Conservation (phyloP, 2,113 vertebrate species). For the Gymnogyps californianus region DNA sequence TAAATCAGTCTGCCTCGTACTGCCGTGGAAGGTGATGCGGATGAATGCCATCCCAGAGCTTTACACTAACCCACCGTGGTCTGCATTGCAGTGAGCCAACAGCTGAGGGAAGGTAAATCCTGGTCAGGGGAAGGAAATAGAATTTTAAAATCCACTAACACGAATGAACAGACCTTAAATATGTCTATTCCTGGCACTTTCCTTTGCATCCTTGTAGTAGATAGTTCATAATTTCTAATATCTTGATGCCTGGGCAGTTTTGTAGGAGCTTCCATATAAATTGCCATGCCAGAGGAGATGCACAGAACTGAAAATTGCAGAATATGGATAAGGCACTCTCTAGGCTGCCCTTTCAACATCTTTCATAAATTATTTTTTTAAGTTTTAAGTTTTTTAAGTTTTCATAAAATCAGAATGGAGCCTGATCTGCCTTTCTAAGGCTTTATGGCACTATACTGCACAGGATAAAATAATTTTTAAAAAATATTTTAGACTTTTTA, state of each 20-base stretch:
- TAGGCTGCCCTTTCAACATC: not conserved
- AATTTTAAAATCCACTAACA: not conserved
- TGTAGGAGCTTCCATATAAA: not conserved
- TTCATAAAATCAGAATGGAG: not conserved
- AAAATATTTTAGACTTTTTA: not conserved
- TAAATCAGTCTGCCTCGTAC: not conserved
- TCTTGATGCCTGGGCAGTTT: not conserved
- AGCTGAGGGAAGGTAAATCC: conserved; percentile 7
- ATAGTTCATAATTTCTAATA: not conserved
- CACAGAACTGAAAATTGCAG: not conserved
- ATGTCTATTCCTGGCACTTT: not conserved
- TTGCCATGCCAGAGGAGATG: not conserved
- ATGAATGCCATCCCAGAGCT: not conserved
- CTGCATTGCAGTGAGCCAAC: not conserved
- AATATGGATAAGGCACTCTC: accelerated
- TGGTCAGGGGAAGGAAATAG: not conserved
- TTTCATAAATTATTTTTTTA: not conserved
- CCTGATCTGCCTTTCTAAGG: not conserved
- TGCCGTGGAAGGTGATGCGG: not conserved
- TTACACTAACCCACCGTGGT: not conserved
- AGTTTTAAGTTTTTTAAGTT: not conserved
- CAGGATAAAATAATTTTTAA: not conserved
- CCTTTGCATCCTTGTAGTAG: not conserved
- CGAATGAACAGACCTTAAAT: not conserved
- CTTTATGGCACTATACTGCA: not conserved